Conservation (phyloP, 1,140 invertebrate genomes). For the Cardiocondyla obscurior region DNA sequence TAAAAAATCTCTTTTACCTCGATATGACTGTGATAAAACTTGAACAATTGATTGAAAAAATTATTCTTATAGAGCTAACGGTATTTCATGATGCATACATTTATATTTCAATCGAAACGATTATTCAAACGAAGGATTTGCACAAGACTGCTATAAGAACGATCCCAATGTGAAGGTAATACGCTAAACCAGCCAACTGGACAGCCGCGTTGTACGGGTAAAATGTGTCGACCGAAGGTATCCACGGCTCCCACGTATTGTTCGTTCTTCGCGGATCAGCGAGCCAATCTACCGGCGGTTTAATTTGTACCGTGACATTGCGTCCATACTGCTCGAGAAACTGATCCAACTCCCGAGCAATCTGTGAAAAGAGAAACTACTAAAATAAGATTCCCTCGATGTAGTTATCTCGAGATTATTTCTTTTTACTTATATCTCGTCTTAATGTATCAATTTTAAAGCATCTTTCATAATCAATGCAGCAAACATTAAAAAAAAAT, state of each 20-base stretch:
- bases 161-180: constrained; percentile 73
- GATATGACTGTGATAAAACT: background rate
- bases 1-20: background rate
- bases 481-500: no score
- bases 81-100: background rate
- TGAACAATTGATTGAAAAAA: background rate
- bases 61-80: background rate
- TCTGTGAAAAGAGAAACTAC: constrained; percentile 59
- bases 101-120: constrained; percentile 11
- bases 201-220: constrained; percentile 70
- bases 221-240: constrained; percentile 59
- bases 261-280: constrained; percentile 83
- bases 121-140: constrained; percentile 68
- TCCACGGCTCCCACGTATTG: constrained; percentile 83
- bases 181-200: constrained; percentile 64
- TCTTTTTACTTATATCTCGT: no score
- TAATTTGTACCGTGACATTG: constrained; percentile 76
- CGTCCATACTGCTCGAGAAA: constrained; percentile 78
- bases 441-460: no score
- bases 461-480: no score
- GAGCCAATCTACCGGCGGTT: constrained; percentile 76
- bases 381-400: background rate
- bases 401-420: background rate
- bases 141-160: constrained; percentile 66
- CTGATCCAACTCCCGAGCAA: constrained; percentile 79